phyloP scores from a whole-genome alignment of 2,888 invertebrate species.

The Drosophila picticornis region DNA sequence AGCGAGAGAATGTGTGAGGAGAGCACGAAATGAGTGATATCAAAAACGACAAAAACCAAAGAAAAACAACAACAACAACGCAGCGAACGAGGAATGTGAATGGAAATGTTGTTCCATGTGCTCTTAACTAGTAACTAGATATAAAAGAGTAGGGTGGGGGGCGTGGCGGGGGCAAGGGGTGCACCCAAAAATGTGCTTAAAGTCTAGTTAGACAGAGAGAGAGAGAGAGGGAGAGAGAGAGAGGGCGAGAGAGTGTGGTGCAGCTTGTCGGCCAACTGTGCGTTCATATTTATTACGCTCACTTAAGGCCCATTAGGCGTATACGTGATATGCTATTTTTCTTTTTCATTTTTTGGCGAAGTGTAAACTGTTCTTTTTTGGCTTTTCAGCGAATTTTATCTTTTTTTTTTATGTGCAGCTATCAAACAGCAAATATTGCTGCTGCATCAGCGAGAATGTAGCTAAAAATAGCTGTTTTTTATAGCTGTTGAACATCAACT shows the following conservation, averaged over 20 bases:
- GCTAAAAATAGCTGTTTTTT: not conserved
- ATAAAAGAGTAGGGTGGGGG: not conserved
- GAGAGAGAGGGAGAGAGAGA: not conserved
- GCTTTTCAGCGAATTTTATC: not conserved
- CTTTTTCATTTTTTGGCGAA: not conserved
- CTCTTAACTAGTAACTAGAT: slow-evolving; percentile 39
- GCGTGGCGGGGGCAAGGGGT: not conserved
- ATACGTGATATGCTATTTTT: slow-evolving; percentile 66
- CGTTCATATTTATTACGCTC: slow-evolving; percentile 41
- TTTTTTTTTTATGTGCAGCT: not conserved
- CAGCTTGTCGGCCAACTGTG: slow-evolving; percentile 38
- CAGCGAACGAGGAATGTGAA: slow-evolving; percentile 66
- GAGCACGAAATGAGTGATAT: slow-evolving; percentile 72
- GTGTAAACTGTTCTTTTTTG: not conserved
- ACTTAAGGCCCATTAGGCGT: slow-evolving; percentile 69
- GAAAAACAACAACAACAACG: slow-evolving; percentile 1
- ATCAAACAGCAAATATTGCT: not conserved
- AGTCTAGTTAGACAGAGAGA: slow-evolving; percentile 9
- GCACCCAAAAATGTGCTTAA: slow-evolving; percentile 26
- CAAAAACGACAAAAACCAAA: slow-evolving; percentile 19
- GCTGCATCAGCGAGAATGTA: not conserved
- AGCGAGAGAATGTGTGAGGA: slow-evolving; percentile 64
- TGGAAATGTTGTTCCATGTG: slow-evolving; percentile 64
- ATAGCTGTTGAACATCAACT: not conserved
- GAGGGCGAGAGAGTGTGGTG: slow-evolving; percentile 15